phyloP scores from a whole-genome alignment of 2,888 invertebrate species.

The Heliconius erato region DNA sequence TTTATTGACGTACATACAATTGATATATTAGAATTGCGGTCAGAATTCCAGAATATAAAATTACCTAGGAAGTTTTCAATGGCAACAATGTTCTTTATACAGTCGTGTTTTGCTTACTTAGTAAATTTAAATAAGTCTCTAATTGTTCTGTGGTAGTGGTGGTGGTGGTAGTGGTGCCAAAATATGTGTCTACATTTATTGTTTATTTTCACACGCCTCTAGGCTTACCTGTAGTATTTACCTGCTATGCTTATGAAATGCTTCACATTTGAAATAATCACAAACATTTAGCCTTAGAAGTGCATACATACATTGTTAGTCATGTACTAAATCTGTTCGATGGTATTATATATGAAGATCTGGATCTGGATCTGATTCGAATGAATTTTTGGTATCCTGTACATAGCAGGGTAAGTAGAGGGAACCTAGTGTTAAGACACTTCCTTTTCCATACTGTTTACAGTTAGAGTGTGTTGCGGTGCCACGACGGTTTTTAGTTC shows the following conservation, averaged over 20 bases:
- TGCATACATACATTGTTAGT: background rate
- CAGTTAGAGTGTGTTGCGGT: too few relatives aligned
- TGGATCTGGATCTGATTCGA: too few relatives aligned
- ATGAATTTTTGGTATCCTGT: background rate
- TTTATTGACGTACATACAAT: background rate
- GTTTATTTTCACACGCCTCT: slow-evolving; percentile 38
- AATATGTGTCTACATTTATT: slow-evolving; percentile 40
- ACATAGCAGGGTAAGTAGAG: background rate
- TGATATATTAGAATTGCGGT: slow-evolving; percentile 20
- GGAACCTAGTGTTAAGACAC: too few relatives aligned
- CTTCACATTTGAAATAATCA: background rate
- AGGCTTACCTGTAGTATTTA: slow-evolving; percentile 16
- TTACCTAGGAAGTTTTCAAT: slow-evolving; percentile 13
- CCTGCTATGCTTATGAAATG: slow-evolving; percentile 11
- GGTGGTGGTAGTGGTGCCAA: slow-evolving; percentile 30
- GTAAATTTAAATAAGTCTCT: slow-evolving; percentile 19
- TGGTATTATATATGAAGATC: background rate
- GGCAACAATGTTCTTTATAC: slow-evolving; percentile 19
- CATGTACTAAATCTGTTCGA: background rate
- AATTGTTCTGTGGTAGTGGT: slow-evolving; percentile 41
- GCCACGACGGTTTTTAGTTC: too few relatives aligned
- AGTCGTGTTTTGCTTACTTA: slow-evolving; percentile 36
- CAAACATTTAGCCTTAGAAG: background rate
- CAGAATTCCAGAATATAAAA: slow-evolving; percentile 1
- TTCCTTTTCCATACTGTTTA: too few relatives aligned